These are phyloP conservation scores for Hydractinia symbiolongicarpus DNA, from an alignment of 30 jellyfish, hydroid and myxozoan genomes.

Conservation along the genomic window DNA sequence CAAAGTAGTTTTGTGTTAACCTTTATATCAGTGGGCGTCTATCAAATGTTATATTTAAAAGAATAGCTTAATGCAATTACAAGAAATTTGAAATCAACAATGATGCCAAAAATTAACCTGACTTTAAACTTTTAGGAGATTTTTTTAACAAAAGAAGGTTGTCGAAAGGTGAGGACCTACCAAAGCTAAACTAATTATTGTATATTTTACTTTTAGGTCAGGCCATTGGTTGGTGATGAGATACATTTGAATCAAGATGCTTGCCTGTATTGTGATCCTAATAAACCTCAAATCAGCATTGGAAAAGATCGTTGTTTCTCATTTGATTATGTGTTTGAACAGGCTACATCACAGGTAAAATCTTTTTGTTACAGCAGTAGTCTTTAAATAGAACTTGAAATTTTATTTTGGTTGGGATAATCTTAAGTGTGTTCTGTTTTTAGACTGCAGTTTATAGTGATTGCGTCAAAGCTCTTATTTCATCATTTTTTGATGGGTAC, in stretches of 20 bases:
- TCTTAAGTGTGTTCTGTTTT: slow-evolving; percentile 1
- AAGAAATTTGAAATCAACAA: too few species aligned
- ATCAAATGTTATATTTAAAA: too few species aligned
- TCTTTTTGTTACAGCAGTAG: neutral
- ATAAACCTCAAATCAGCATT: slow-evolving; percentile 63
- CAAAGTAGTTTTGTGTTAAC: too few species aligned
- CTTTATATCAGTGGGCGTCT: too few species aligned
- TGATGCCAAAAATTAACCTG: too few species aligned
- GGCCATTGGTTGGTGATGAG: slow-evolving; percentile 87
- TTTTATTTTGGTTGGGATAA: neutral
- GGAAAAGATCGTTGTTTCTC: slow-evolving; percentile 77
- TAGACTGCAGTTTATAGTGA: slow-evolving; percentile 55
- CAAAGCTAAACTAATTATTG: neutral
- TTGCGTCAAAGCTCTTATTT: slow-evolving; percentile 61
- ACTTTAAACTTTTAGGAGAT: too few species aligned
- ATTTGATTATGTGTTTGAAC: slow-evolving; percentile 77
- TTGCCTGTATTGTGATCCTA: slow-evolving; percentile 57
- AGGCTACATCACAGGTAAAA: slow-evolving; percentile 61
- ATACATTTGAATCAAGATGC: slow-evolving; percentile 44
- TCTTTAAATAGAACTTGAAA: too few species aligned
- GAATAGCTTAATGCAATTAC: too few species aligned
- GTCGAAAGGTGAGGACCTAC: too few species aligned
- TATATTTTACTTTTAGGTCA: slow-evolving; percentile 38
- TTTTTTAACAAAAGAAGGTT: too few species aligned
- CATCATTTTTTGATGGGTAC: slow-evolving; percentile 79